Percentiles rank a stretch among this genome's conserved stretches.
phyloP scores from a whole-genome alignment of 2,797 vertebrate species.

The Xiphophorus birchmanni region DNA sequence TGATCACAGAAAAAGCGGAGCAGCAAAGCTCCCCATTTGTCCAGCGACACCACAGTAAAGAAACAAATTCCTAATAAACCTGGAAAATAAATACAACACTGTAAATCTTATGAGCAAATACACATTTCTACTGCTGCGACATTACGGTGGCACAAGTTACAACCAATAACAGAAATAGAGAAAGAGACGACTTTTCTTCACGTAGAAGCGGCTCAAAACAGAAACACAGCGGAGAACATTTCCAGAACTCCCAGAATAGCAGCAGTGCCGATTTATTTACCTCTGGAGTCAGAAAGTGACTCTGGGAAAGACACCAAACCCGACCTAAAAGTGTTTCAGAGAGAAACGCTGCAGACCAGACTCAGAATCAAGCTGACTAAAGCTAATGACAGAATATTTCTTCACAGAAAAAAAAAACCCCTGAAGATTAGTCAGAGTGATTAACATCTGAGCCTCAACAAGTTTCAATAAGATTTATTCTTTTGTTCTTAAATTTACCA shows the following conservation, averaged over 20 bases:
- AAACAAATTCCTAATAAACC: not conserved
- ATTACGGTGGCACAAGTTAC: not conserved
- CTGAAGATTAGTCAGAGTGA: not conserved
- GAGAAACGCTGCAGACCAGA: not conserved
- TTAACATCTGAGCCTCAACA: not conserved
- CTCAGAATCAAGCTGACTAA: not conserved
- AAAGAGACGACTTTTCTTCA: not conserved
- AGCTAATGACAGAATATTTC: not conserved
- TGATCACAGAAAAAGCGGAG: not conserved
- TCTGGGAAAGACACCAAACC: not conserved
- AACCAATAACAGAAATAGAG: not conserved
- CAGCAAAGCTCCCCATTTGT: conserved; percentile 4
- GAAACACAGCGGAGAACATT: not conserved
- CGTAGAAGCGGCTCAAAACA: not conserved
- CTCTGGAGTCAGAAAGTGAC: not conserved
- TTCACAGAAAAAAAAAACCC: not conserved
- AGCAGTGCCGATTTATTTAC: not conserved
- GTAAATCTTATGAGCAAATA: not conserved
- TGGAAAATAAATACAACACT: not conserved
- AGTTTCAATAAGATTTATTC: not conserved
- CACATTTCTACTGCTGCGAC: not conserved
- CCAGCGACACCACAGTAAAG: not conserved
- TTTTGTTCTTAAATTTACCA: not conserved
- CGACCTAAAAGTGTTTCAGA: not conserved
- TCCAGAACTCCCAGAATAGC: not conserved